Evolutionary conservation across 2,113 vertebrate genomes (phyloP), one percentile per base, ranked within the genome.

Genomic region (Vulpes lagopus): DNA sequence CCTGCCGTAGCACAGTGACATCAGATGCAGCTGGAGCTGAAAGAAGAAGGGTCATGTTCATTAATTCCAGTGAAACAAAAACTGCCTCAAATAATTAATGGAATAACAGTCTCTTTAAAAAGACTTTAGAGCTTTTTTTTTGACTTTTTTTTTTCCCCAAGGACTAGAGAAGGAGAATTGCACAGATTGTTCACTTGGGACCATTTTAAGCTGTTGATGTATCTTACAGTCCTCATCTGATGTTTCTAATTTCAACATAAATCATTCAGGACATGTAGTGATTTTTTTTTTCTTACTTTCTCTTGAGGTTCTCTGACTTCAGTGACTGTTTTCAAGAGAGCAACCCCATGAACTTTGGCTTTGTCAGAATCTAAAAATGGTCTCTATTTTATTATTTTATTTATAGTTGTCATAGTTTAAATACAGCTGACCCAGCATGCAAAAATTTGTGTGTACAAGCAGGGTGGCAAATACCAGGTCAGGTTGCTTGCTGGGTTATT

Each of bases 1-100:
- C 20, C 35, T 64, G 59, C 38, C 60, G 30, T 23, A 32, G 67
- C 38, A 32, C 71, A 94, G 64, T 90, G 94, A 83, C 74, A 25
- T 95, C 55, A 0, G 3, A 85, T 92, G 57, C 91, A 96, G 96
- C 95, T 97, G 92, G 85, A 95, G 55, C 94, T 97, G 59, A 49
- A 80, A 92, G 89, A 71, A 85, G 91, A 74, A 38, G 87, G 97
- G 22, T 10, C 3, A 8, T 92, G 76, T 88, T 95, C 93, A 91
- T 96, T 97, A 95, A 76, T 73, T 94, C 79, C 80, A 74, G 2
- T 3, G 89, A 94, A 97, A 94, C 62, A 96, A 91, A 97, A 98
- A 84, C 87, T 82, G 64, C 93, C 10, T 32, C 79, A 3, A 16
- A 92, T 97, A 94, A 85, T 97, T 94, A 97, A 95, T 78, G 96